phyloP scores from a whole-genome alignment of 2,888 invertebrate species.

The Acrobasis suavella region DNA sequence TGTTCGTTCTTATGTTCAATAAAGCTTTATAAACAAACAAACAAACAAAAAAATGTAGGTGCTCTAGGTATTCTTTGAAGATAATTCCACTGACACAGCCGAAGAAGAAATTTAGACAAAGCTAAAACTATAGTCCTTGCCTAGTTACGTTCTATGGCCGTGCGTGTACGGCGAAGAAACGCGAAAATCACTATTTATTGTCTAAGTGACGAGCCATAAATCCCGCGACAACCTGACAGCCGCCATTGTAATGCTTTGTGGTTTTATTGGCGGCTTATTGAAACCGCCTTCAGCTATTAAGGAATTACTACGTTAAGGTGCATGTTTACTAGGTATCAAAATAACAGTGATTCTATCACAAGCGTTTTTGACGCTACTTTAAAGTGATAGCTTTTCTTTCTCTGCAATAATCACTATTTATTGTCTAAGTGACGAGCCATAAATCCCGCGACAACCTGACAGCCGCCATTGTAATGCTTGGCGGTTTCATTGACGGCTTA shows the following conservation, averaged over 20 bases:
- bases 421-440: conserved; percentile 78
- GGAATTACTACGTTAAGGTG: conserved; percentile 15
- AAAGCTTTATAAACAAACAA: too few relatives aligned
- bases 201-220: conserved; percentile 78
- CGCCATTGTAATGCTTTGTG: conserved; percentile 63
- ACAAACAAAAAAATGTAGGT: too few relatives aligned
- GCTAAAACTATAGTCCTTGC: neutral
- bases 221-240: conserved; percentile 54
- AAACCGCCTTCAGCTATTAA: conserved; percentile 37
- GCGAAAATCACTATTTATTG: conserved; percentile 81
- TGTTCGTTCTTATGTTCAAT: too few relatives aligned
- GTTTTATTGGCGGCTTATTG: conserved; percentile 48
- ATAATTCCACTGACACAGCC: too few relatives aligned
- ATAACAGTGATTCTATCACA: neutral
- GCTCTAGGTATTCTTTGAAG: too few relatives aligned
- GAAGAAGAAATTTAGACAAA: neutral
- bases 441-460: conserved; percentile 63
- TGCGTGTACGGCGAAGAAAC: conserved; percentile 62
- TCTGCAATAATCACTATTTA: conserved; percentile 80
- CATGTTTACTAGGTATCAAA: neutral
- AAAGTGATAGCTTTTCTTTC: too few relatives aligned
- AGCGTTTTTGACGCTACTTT: too few relatives aligned
- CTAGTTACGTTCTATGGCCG: conserved; percentile 47
- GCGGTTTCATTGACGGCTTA: conserved; percentile 47
- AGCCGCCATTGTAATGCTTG: conserved; percentile 62